Conservation (phyloP, 1,140 invertebrate species). For the Notospermus geniculatus region DNA sequence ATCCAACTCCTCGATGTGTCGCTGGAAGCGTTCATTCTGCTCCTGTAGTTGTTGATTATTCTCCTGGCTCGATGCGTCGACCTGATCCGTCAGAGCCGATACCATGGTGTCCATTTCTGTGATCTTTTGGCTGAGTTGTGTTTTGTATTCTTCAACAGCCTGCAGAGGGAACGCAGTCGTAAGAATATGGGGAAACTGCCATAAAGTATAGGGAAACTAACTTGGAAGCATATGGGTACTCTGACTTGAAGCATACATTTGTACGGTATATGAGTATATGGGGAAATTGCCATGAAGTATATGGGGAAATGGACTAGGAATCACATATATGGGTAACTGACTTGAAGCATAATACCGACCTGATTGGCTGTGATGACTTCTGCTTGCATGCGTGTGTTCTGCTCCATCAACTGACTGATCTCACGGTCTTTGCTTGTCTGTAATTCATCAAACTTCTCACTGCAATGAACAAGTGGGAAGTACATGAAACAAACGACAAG, state of each 20-base stretch:
- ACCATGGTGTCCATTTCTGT: background rate
- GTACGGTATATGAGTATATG: too few relatives aligned
- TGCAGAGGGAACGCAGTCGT: too few relatives aligned
- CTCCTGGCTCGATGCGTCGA: slow-evolving; percentile 36
- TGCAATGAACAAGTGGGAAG: slow-evolving; percentile 13
- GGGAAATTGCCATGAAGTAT: background rate
- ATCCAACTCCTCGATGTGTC: slow-evolving; percentile 34
- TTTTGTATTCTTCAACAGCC: background rate
- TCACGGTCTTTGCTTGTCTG: slow-evolving; percentile 48
- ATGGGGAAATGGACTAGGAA: background rate
- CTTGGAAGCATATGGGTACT: too few relatives aligned
- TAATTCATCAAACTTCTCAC: slow-evolving; percentile 42
- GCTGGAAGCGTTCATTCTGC: slow-evolving; percentile 32
- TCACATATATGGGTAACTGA: background rate
- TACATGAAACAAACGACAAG: too few relatives aligned
- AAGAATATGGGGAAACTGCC: too few relatives aligned
- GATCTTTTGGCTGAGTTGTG: background rate
- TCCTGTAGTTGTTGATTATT: slow-evolving; percentile 47
- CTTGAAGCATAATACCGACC: slow-evolving; percentile 32
- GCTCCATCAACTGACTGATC: slow-evolving; percentile 50
- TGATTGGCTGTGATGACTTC: slow-evolving; percentile 38
- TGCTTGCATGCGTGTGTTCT: slow-evolving; percentile 41
- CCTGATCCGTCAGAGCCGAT: background rate
- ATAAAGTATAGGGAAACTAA: too few relatives aligned
- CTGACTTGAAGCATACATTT: too few relatives aligned